Evolutionary conservation across 1,140 invertebrate genomes (phyloP).

Genomic region (Papilio helenus): DNA sequence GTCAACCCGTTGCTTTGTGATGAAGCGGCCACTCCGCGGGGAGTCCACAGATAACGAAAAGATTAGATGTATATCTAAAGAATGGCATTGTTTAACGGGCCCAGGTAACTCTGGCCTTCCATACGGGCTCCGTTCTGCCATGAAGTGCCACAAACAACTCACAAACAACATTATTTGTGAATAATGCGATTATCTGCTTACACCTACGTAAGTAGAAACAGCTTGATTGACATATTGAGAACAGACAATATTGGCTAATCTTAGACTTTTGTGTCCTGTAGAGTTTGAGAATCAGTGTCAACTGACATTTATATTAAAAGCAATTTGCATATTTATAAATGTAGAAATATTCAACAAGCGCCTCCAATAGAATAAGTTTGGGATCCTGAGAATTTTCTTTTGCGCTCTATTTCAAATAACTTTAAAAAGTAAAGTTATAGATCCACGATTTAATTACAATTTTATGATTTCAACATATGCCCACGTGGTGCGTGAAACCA

Average conservation of each 20-base stretch:
- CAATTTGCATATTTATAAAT: too few species aligned
- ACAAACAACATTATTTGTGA: constrained; percentile 75
- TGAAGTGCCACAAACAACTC: constrained; percentile 72
- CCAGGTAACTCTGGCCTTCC: constrained; percentile 62
- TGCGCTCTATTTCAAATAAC: background rate
- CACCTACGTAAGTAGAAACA: constrained; percentile 47
- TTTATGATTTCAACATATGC: constrained; percentile 22
- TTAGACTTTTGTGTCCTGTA: background rate
- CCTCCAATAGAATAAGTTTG: background rate
- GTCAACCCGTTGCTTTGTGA: constrained; percentile 82
- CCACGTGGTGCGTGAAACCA: constrained; percentile 19
- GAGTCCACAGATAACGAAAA: constrained; percentile 73
- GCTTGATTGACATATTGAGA: constrained; percentile 51
- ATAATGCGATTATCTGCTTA: constrained; percentile 71
- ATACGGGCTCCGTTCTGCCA: constrained; percentile 49
- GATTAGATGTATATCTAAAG: constrained; percentile 79
- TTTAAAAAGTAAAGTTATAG: background rate
- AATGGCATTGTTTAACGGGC: constrained; percentile 74
- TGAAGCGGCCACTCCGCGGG: constrained; percentile 71
- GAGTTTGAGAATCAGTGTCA: background rate
- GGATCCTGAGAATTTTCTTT: background rate
- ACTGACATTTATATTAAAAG: constrained; percentile 12
- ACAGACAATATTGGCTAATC: background rate
- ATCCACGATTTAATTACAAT: constrained; percentile 22
- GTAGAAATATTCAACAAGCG: background rate